Evolutionary conservation across 2,113 vertebrate species (phyloP), one percentile per base, ranked within the genome.

Genomic region (Copsychus sechellarum): DNA sequence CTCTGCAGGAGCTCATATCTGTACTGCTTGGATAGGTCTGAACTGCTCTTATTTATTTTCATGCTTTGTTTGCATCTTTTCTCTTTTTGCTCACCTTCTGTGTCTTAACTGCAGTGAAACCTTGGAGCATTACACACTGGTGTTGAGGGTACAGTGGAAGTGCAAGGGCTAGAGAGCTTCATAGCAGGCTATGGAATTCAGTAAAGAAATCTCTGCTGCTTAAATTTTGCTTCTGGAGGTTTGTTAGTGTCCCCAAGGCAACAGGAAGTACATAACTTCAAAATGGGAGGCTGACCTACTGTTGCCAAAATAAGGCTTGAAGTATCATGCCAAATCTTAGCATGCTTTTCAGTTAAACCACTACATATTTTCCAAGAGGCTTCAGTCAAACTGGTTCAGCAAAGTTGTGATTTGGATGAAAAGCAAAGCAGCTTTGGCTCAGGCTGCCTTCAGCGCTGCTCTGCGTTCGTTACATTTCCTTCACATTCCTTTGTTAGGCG

Each of bases 401-500:
- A 11, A 15, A 71, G 76, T 42, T 86, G 11, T 42, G 7, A 33
- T 36, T 7, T 6, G 47, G 61, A 21, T 51, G 57, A 21, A 56
- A 60, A 66, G 56, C 50, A 79, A 43, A 70, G 51, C 0, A 0
- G 53, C 57, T 72, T 51, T 61, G 50, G 87, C 36, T 5, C 2
- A 3, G 19, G 12, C 25, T 4, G 7, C 15, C 31, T 21, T 15
- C 12, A 13, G 65, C 0, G 0, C 4, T 0, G 79, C 70, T 25
- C 4, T 20, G 60, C 1, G 0, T 19, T 18, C 1, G 0, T 64
- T 11, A 6, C 17, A 3, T 60, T 76, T 25, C 64, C 48, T 22
- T 3, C 3, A 0, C 3, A 0, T 70, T 54, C 60, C 73, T 34
- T 29, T 11, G 79, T 31, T 17, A 29, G 65, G 31, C 7, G n/a